Evolutionary conservation across 2,113 vertebrate genomes (phyloP).

Genomic region (Camelus bactrianus): DNA sequence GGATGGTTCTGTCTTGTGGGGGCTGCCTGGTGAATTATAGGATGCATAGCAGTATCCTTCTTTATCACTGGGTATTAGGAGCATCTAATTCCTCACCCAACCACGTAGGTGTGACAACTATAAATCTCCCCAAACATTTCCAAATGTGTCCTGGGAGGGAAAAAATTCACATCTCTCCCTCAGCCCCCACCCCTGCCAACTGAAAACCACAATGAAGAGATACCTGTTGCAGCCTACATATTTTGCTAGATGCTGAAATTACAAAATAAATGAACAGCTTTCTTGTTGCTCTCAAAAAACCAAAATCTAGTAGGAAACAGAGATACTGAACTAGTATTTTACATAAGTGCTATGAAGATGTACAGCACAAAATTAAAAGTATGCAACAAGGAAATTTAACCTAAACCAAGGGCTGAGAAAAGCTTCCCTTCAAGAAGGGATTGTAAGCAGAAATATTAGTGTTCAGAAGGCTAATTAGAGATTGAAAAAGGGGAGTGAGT

Average conservation of each 20-base stretch:
- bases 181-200: rapidly evolving
- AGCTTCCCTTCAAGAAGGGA: neutral
- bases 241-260: neutral
- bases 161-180: neutral
- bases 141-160: neutral
- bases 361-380: neutral
- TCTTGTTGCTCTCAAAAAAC: neutral
- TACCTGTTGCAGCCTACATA: neutral
- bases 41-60: neutral
- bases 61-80: neutral
- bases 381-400: neutral
- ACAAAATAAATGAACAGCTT: neutral
- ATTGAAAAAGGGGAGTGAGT: neutral
- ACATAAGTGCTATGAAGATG: neutral
- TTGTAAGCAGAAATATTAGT: neutral
- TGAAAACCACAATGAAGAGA: neutral
- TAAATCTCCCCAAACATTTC: neutral
- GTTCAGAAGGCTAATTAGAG: neutral
- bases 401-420: neutral
- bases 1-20: neutral
- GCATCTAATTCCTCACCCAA: rapidly evolving
- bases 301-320: neutral
- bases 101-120: neutral
- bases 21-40: neutral
- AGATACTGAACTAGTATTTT: neutral